Evolutionary conservation across 2,113 vertebrate species (phyloP).

Genomic region (Galemys pyrenaicus): DNA sequence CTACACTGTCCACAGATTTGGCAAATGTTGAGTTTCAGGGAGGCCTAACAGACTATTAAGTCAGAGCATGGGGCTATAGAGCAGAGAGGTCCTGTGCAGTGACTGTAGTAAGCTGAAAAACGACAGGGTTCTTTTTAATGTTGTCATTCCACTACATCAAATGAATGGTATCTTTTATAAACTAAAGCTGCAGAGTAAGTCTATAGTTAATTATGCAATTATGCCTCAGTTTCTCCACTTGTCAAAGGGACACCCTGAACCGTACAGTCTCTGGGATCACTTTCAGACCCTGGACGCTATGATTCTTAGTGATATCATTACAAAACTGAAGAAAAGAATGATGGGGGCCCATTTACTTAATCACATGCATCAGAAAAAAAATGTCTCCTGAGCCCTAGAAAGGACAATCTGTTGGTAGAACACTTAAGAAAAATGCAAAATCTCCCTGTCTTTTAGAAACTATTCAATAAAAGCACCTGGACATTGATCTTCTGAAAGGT

Average conservation of each 20-base stretch:
- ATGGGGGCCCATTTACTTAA: neutral
- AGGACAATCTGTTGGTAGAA: neutral
- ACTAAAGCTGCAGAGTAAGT: neutral
- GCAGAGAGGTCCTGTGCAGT: too few relatives aligned
- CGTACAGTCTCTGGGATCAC: neutral
- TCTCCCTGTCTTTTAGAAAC: neutral
- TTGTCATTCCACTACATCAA: conserved; percentile 9
- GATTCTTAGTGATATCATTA: neutral
- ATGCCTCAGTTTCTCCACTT: neutral
- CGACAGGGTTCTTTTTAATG: too few relatives aligned
- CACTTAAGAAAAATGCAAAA: neutral
- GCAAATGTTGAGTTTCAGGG: too few relatives aligned
- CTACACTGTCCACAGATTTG: too few relatives aligned
- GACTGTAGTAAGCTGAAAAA: too few relatives aligned
- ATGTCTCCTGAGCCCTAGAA: neutral
- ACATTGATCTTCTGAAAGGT: neutral
- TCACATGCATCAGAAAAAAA: neutral
- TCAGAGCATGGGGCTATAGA: too few relatives aligned
- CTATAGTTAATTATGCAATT: neutral
- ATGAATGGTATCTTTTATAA: neutral
- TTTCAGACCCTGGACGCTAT: neutral
- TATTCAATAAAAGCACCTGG: neutral
- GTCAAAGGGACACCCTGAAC: neutral
- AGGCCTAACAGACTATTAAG: too few relatives aligned
- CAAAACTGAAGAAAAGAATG: neutral